A percentile compares a stretch with the other conserved stretches of the same genome.
Evolutionary conservation across 1,140 invertebrate genomes (phyloP).

Genomic region (Rhopalosiphum maidis): DNA sequence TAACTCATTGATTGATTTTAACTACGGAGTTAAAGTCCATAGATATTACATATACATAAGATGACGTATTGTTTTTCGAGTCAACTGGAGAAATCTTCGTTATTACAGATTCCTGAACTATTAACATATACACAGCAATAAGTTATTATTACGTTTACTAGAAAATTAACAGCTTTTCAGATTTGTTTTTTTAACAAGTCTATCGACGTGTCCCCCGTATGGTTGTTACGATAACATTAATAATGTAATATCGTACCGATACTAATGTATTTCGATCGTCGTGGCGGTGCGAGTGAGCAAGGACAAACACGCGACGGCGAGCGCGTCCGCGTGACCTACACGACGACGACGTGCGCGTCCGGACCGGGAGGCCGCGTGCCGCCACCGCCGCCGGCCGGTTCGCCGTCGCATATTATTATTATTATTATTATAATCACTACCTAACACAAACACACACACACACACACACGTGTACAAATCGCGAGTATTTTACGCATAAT

Average conservation of each 20-base stretch:
- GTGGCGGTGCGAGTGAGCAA: not conserved
- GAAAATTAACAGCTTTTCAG: not conserved
- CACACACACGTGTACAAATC: not conserved
- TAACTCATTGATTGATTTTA: no score
- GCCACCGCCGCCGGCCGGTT: not conserved
- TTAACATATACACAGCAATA: no score
- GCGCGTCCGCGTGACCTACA: not conserved
- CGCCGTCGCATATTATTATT: not conserved
- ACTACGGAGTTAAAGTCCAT: no score
- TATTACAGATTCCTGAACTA: no score
- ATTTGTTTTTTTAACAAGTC: not conserved
- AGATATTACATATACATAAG: no score
- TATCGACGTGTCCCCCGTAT: not conserved
- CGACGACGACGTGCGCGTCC: not conserved
- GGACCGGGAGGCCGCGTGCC: slow-evolving; percentile 3
- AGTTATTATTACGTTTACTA: no score
- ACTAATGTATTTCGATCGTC: not conserved
- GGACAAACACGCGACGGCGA: not conserved
- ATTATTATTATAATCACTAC: not conserved
- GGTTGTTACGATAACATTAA: not conserved
- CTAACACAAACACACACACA: not conserved
- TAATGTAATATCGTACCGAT: not conserved
- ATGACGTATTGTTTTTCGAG: no score
- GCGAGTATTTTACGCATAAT: not conserved
- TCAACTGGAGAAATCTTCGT: no score